phyloP scores from a whole-genome alignment of 1,140 invertebrate genomes.

The Zelostemma sp. region DNA sequence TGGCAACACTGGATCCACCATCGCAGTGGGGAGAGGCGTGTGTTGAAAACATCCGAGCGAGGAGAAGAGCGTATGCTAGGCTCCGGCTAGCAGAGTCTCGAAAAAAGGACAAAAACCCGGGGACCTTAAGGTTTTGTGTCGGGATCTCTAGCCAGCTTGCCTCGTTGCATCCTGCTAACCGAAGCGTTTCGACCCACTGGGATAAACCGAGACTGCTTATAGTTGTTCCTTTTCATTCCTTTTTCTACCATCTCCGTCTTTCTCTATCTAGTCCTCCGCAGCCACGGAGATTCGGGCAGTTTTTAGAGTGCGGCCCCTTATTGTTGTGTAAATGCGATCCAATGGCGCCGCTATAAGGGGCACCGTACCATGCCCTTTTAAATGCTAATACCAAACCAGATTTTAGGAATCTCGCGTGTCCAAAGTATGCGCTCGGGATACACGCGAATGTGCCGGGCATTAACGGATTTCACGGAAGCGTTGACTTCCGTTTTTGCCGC shows the following conservation, averaged over 20 bases:
- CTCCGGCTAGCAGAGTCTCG: slow-evolving; percentile 43
- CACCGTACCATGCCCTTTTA: slow-evolving; percentile 60
- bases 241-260: slow-evolving; percentile 33
- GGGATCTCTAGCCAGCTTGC: slow-evolving; percentile 52
- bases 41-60: slow-evolving; percentile 59
- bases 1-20: slow-evolving; percentile 65
- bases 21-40: slow-evolving; percentile 37
- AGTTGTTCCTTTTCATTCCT: slow-evolving; percentile 38
- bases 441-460: slow-evolving; percentile 17
- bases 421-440: slow-evolving; percentile 28
- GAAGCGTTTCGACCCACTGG: slow-evolving; percentile 44
- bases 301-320: slow-evolving; percentile 66
- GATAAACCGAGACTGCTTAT: slow-evolving; percentile 52
- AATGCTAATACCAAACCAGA: slow-evolving; percentile 68
- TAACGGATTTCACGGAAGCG: slow-evolving; percentile 30
- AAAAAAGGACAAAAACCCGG: slow-evolving; percentile 50
- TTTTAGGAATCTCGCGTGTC: slow-evolving; percentile 59
- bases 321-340: slow-evolving; percentile 70
- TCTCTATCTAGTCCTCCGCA: slow-evolving; percentile 24
- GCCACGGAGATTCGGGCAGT: slow-evolving; percentile 61
- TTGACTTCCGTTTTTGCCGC: slow-evolving; percentile 35
- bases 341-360: slow-evolving; percentile 65
- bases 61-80: slow-evolving; percentile 50
- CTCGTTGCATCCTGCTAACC: slow-evolving; percentile 33
- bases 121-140: slow-evolving; percentile 56